A percentile compares a stretch with the other conserved stretches of the same genome.
These are phyloP conservation scores for Drosophila obscura DNA, from an alignment of 1,140 invertebrate species.

Conservation along the genomic window DNA sequence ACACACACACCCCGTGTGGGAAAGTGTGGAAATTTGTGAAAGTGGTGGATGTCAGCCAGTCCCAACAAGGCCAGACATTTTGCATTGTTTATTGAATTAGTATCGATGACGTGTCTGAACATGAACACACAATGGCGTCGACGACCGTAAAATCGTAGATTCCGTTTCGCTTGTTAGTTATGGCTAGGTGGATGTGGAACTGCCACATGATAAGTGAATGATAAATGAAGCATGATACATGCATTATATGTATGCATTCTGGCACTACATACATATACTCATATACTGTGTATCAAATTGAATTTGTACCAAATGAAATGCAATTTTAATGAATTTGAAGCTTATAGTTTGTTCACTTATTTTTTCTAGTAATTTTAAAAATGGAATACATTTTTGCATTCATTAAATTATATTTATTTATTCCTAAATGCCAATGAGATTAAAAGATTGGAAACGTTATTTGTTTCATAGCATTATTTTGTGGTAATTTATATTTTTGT, in stretches of 20 bases:
- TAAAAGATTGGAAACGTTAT: too few species aligned
- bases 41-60: neutral
- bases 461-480: too few species aligned
- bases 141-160: conserved; percentile 10
- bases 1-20: conserved; percentile 9
- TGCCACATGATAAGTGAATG: conserved; percentile 14
- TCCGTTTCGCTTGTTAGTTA: conserved; percentile 17
- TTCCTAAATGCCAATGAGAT: too few species aligned
- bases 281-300: neutral
- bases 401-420: too few species aligned
- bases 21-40: neutral
- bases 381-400: too few species aligned
- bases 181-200: conserved; percentile 5
- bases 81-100: conserved; percentile 73
- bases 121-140: conserved; percentile 7
- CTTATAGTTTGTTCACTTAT: too few species aligned
- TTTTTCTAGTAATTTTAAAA: too few species aligned
- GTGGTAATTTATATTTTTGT: too few species aligned
- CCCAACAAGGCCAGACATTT: conserved; percentile 41
- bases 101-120: conserved; percentile 58
- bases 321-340: neutral
- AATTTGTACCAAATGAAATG: neutral
- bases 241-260: neutral
- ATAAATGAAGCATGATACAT: conserved; percentile 10
- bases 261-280: neutral